Percentiles rank a stretch among this genome's conserved stretches.
phyloP scores from a whole-genome alignment of 2,888 invertebrate genomes.

The Anoncus sp. region DNA sequence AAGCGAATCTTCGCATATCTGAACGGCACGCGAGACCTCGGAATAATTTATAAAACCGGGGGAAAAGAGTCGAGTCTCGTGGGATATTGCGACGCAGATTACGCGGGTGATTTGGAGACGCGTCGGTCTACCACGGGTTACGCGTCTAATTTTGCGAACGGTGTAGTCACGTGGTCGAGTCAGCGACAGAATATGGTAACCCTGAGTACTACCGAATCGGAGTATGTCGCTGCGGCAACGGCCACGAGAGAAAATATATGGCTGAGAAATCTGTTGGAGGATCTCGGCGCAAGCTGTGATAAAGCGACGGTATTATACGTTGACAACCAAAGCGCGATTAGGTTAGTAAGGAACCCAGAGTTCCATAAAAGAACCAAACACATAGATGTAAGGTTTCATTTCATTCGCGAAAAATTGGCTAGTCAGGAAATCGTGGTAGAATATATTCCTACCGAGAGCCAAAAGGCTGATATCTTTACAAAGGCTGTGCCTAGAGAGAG shows the following conservation, averaged over 20 bases:
- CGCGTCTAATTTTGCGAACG: slow-evolving; percentile 19
- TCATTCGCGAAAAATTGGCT: slow-evolving; percentile 60
- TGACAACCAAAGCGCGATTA: slow-evolving; percentile 69
- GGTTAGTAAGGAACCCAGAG: slow-evolving; percentile 63
- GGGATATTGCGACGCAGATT: slow-evolving; percentile 49
- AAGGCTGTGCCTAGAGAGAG: slow-evolving; percentile 29
- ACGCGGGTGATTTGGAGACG: slow-evolving; percentile 23
- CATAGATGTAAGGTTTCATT: slow-evolving; percentile 65
- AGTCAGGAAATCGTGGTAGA: slow-evolving; percentile 31
- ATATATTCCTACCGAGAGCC: slow-evolving; percentile 44
- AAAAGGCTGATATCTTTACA: slow-evolving; percentile 61
- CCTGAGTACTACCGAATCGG: slow-evolving; percentile 22
- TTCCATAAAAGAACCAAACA: slow-evolving; percentile 70
- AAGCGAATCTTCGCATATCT: slow-evolving; percentile 62
- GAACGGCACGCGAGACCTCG: slow-evolving; percentile 36
- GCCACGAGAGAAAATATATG: slow-evolving; percentile 17
- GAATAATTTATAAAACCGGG: slow-evolving; percentile 55
- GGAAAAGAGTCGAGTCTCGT: slow-evolving; percentile 38
- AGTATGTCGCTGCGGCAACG: slow-evolving; percentile 19
- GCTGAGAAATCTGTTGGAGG: slow-evolving; percentile 2
- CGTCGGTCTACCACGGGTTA: slow-evolving; percentile 30
- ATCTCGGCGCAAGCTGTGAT: slow-evolving; percentile 10
- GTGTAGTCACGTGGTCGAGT: slow-evolving; percentile 27
- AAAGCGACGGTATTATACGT: slow-evolving; percentile 52
- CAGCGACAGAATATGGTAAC: not conserved